Conservation (phyloP, 2,113 vertebrate genomes). For the Coptodon rendalli region DNA sequence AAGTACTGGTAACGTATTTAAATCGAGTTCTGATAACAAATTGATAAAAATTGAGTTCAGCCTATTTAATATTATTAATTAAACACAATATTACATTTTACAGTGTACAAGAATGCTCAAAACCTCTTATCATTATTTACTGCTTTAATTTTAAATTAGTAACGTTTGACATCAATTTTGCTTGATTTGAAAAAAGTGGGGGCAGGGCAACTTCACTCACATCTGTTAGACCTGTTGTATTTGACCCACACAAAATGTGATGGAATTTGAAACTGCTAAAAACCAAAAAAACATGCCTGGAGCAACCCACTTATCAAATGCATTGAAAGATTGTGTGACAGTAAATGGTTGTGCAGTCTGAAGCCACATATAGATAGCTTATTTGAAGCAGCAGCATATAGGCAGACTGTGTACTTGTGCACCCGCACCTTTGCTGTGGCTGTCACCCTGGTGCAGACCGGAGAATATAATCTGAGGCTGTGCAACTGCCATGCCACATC, state of each 20-base stretch:
- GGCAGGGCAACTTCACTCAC: neutral
- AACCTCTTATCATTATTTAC: neutral
- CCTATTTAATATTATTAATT: no score
- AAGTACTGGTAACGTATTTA: no score
- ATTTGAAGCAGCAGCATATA: neutral
- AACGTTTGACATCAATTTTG: neutral
- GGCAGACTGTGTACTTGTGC: neutral
- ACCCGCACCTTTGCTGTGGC: neutral
- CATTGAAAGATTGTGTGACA: neutral
- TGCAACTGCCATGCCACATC: neutral
- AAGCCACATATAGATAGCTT: neutral
- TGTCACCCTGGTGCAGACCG: neutral
- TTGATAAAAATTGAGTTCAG: no score
- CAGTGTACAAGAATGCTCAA: neutral
- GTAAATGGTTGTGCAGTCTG: neutral
- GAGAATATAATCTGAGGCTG: neutral
- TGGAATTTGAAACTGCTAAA: neutral
- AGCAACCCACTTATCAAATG: no score
- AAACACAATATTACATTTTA: no score
- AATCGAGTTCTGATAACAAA: no score
- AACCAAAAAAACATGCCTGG: neutral
- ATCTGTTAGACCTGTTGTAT: neutral
- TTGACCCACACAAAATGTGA: neutral
- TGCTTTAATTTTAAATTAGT: neutral
- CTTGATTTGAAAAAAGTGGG: neutral